phyloP scores from a whole-genome alignment of 2,888 invertebrate genomes.

The Trichopria drosophilae region DNA sequence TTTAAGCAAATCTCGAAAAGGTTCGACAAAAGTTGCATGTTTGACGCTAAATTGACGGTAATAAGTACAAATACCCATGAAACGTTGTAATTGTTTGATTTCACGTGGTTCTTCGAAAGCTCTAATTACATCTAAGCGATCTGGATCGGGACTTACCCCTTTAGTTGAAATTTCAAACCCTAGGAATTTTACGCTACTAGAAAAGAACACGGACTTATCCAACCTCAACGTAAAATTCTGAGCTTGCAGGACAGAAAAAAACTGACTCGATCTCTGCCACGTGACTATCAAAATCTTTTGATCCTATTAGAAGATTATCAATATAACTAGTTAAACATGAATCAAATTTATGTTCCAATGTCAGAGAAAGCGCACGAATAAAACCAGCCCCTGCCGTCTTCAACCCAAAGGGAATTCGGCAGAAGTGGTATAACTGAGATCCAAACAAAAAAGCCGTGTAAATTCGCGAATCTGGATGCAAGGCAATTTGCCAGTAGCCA shows the following conservation, averaged over 20 bases:
- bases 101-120: too few relatives aligned
- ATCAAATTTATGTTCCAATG: constrained; percentile 38
- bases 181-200: constrained; percentile 5
- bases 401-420: constrained; percentile 44
- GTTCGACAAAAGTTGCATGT: too few relatives aligned
- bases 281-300: constrained; percentile 38
- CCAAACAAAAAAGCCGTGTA: constrained; percentile 31
- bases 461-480: constrained; percentile 19
- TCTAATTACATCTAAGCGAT: constrained; percentile 6
- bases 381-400: constrained; percentile 40
- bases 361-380: constrained; percentile 30
- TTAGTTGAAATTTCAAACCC: constrained; percentile 9
- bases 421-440: constrained; percentile 36
- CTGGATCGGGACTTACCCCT: constrained; percentile 9
- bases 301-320: constrained; percentile 45
- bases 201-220: constrained; percentile 15
- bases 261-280: constrained; percentile 34
- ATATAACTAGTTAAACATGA: constrained; percentile 41
- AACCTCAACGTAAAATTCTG: constrained; percentile 34
- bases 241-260: too few relatives aligned
- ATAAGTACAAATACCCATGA: too few relatives aligned
- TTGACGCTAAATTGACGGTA: too few relatives aligned
- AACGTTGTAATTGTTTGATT: too few relatives aligned
- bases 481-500: constrained; percentile 38
- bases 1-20: too few relatives aligned